These are phyloP conservation scores for Denticeps clupeoides DNA, from an alignment of 2,797 vertebrate species.

Conservation along the genomic window DNA sequence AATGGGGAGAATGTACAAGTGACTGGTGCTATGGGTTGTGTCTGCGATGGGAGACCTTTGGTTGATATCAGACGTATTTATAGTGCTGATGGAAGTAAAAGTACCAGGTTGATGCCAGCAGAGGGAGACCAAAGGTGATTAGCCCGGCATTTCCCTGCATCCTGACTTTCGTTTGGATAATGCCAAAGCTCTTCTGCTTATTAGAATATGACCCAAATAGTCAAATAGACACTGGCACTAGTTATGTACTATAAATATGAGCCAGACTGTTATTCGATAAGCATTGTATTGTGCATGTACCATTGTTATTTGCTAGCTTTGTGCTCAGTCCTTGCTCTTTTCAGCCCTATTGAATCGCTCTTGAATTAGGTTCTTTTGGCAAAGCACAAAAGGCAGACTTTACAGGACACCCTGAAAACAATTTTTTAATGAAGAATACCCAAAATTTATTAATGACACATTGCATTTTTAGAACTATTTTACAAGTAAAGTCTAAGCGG, in stretches of 20 bases:
- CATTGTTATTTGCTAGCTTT: too few species aligned
- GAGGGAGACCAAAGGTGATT: not conserved
- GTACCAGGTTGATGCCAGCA: too few species aligned
- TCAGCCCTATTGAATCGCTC: too few species aligned
- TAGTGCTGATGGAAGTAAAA: too few species aligned
- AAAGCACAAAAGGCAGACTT: not conserved
- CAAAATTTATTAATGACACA: slow-evolving; percentile 37
- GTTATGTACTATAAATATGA: not conserved
- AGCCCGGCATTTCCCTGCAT: not conserved
- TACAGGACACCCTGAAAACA: slow-evolving; percentile 4
- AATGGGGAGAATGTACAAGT: too few species aligned
- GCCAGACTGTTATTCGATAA: too few species aligned
- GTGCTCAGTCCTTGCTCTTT: too few species aligned
- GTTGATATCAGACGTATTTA: too few species aligned
- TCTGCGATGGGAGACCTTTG: too few species aligned
- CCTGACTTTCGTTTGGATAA: not conserved
- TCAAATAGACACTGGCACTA: not conserved
- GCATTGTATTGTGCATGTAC: too few species aligned
- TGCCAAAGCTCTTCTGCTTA: not conserved
- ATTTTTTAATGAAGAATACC: slow-evolving; percentile 27
- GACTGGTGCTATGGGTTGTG: too few species aligned
- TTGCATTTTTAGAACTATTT: slow-evolving; percentile 24
- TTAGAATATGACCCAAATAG: slow-evolving; percentile 2
- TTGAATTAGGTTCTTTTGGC: too few species aligned
- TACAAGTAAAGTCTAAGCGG: slow-evolving; percentile 32